Conservation (phyloP, 2,888 invertebrate species). For the Troides aeacus region DNA sequence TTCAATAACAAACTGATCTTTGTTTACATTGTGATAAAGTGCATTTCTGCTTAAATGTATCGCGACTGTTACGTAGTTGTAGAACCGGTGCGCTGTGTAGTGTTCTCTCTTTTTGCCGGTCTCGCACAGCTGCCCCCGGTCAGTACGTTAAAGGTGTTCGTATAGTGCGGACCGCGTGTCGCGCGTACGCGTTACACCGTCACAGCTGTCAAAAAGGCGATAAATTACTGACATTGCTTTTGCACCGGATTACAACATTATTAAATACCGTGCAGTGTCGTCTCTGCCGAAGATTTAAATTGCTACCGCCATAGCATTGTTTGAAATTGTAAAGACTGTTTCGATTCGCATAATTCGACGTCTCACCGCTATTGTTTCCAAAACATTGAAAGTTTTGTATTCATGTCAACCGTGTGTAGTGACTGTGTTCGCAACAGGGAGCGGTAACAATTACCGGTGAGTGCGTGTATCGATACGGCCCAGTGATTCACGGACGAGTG, state of each 20-base stretch:
- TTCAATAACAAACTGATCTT: conserved; percentile 45
- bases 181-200: conserved; percentile 44
- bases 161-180: conserved; percentile 57
- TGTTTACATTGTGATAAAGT: conserved; percentile 45
- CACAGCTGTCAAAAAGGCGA: conserved; percentile 49
- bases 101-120: conserved; percentile 71
- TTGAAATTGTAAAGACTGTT: conserved; percentile 23
- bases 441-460: conserved; percentile 64
- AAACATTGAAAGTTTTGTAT: conserved; percentile 61
- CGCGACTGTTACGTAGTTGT: conserved; percentile 47
- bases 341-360: conserved; percentile 48
- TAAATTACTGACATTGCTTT: conserved; percentile 5
- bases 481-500: conserved; percentile 60
- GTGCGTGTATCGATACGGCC: conserved; percentile 67
- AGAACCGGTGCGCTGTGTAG: conserved; percentile 54
- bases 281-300: conserved; percentile 7
- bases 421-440: conserved; percentile 57
- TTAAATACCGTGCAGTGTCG: conserved; percentile 26
- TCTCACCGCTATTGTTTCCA: conserved; percentile 60
- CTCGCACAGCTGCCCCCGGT: conserved; percentile 67
- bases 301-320: conserved; percentile 22
- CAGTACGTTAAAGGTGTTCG: conserved; percentile 71
- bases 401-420: conserved; percentile 57
- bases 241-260: conserved; percentile 15
- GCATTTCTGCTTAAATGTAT: conserved; percentile 39